These are phyloP conservation scores for Porites evermanni DNA, from an alignment of 92 coral and sea anemone genomes.

Conservation along the genomic window DNA sequence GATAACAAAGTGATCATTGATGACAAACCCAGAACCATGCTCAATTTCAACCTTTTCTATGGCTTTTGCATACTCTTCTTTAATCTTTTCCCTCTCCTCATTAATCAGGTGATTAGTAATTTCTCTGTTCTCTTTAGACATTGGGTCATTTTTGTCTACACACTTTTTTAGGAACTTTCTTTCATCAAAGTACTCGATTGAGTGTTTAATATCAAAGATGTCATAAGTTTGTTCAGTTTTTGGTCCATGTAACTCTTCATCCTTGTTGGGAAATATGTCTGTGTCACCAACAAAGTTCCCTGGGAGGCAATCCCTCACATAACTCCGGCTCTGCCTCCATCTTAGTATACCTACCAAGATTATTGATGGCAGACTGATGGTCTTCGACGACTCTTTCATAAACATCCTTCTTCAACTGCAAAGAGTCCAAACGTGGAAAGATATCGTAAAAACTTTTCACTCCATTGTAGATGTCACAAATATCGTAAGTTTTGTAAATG, in stretches of 20 bases:
- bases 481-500: neutral
- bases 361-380: neutral
- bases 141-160: neutral
- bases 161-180: neutral
- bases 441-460: neutral
- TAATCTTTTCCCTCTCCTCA: slow-evolving; percentile 1
- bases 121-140: neutral
- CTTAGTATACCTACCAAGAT: neutral
- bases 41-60: slow-evolving; percentile 3
- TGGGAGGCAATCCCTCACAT: slow-evolving; percentile 5
- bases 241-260: neutral
- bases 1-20: slow-evolving; percentile 1
- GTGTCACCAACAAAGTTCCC: neutral
- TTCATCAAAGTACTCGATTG: neutral
- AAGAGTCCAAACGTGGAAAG: neutral
- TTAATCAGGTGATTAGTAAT: neutral
- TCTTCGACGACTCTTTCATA: neutral
- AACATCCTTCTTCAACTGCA: neutral
- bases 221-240: neutral
- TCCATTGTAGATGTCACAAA: neutral
- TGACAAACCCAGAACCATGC: slow-evolving; percentile 23
- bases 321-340: neutral
- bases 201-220: slow-evolving; percentile 15
- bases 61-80: neutral
- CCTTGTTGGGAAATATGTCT: neutral